Evolutionary conservation across 1,140 invertebrate genomes (phyloP).

Genomic region (Procambarus clarkii): DNA sequence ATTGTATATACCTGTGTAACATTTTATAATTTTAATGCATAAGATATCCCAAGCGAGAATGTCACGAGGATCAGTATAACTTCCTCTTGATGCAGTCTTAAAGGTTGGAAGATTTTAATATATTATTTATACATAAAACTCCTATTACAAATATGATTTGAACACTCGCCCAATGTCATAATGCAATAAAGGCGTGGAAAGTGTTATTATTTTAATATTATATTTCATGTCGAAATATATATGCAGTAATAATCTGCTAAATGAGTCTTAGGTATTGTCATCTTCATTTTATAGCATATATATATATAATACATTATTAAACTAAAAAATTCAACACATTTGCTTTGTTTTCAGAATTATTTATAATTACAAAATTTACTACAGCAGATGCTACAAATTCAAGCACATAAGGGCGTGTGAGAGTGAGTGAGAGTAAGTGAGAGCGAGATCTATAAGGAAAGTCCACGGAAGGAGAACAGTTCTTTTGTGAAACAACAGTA

Average conservation of each 20-base stretch:
- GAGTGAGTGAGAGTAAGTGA: neutral
- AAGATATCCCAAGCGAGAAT: too few species aligned
- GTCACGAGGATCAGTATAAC: too few species aligned
- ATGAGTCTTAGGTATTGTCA: neutral
- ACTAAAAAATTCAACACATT: neutral
- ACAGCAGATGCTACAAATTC: neutral
- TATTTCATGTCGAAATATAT: neutral
- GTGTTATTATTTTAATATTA: neutral
- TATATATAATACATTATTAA: too few species aligned
- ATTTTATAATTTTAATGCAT: too few species aligned
- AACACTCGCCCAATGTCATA: neutral
- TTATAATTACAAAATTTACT: neutral
- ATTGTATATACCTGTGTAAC: too few species aligned
- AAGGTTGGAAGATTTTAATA: too few species aligned
- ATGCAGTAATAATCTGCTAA: neutral
- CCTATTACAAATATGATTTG: neutral
- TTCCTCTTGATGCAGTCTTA: too few species aligned
- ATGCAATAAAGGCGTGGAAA: neutral
- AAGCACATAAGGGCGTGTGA: slow-evolving; percentile 1
- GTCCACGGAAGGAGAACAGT: neutral
- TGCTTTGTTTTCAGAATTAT: neutral
- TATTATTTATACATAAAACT: too few species aligned
- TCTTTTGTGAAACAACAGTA: too few species aligned
- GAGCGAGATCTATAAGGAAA: neutral
- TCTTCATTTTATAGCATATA: neutral